These are phyloP conservation scores for Brachirus orientalis DNA, from an alignment of 2,113 vertebrate genomes.

Conservation along the genomic window DNA sequence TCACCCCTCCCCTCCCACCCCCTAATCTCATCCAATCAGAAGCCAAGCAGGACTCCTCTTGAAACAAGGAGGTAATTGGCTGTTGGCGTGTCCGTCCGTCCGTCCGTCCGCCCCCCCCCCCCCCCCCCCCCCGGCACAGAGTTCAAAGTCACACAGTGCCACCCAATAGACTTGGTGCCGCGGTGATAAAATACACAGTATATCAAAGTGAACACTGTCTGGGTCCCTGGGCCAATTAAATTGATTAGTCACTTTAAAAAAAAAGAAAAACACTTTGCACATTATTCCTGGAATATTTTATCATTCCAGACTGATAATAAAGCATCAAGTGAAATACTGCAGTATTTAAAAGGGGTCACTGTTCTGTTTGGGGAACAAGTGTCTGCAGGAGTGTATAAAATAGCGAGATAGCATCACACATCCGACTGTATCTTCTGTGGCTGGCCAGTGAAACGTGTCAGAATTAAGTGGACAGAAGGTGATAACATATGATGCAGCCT, in stretches of 20 bases:
- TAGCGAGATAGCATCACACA: neutral
- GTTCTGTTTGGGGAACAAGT: too few species aligned
- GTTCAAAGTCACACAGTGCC: constrained; percentile 23
- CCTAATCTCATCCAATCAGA: constrained; percentile 54
- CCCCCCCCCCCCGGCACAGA: neutral
- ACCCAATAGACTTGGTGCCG: constrained; percentile 10
- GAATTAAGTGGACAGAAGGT: neutral
- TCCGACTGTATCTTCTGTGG: neutral
- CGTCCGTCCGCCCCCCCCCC: too few species aligned
- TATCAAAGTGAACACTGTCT: neutral
- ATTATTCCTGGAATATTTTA: too few species aligned
- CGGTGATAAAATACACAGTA: neutral
- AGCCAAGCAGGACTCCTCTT: constrained; percentile 38
- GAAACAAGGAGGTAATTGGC: constrained; percentile 37
- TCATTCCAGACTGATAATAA: too few species aligned
- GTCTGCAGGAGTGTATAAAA: neutral
- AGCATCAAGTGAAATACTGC: neutral
- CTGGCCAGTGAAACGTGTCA: too few species aligned
- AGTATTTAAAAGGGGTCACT: too few species aligned
- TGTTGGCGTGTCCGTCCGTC: constrained; percentile 10
- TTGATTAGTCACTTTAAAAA: too few species aligned
- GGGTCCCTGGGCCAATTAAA: neutral
- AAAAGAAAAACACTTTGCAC: too few species aligned
- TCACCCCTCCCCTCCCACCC: neutral
- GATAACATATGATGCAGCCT: neutral